Percentiles rank a stretch among this genome's conserved stretches.
Evolutionary conservation across 2,113 vertebrate species (phyloP).

Genomic region (Xenotilapia leptura): DNA sequence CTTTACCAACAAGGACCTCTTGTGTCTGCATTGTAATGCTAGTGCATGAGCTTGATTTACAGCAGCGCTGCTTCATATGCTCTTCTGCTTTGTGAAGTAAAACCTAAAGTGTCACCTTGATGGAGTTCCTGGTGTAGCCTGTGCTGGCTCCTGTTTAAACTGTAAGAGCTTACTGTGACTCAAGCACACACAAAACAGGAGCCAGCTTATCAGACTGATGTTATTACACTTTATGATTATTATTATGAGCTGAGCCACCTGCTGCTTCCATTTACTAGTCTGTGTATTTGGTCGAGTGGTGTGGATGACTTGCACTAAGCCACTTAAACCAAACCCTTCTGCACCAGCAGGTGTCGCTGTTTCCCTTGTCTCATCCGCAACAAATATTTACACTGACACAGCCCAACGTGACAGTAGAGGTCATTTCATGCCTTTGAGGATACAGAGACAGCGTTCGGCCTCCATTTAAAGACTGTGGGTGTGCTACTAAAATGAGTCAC

Average conservation of each 20-base stretch:
- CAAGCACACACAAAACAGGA: background rate
- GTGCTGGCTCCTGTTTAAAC: background rate
- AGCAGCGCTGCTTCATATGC: background rate
- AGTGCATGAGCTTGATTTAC: background rate
- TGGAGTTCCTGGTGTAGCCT: background rate
- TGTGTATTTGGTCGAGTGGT: background rate
- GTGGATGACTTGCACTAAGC: background rate
- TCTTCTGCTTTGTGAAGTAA: background rate
- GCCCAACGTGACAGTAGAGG: conserved; percentile 51
- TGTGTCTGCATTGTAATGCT: background rate
- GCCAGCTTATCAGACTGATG: background rate
- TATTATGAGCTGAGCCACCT: background rate
- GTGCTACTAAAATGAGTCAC: background rate
- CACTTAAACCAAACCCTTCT: background rate
- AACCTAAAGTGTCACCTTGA: background rate
- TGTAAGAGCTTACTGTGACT: background rate
- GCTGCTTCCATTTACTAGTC: background rate
- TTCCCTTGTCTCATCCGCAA: background rate
- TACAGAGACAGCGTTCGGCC: background rate
- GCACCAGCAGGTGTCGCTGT: conserved; percentile 38
- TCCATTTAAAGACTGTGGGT: background rate
- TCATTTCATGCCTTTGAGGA: conserved; percentile 48
- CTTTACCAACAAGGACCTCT: background rate
- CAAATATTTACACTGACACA: background rate
- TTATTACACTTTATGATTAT: background rate